Conservation (phyloP, 2,888 invertebrate species). For the Limenitis camilla region DNA sequence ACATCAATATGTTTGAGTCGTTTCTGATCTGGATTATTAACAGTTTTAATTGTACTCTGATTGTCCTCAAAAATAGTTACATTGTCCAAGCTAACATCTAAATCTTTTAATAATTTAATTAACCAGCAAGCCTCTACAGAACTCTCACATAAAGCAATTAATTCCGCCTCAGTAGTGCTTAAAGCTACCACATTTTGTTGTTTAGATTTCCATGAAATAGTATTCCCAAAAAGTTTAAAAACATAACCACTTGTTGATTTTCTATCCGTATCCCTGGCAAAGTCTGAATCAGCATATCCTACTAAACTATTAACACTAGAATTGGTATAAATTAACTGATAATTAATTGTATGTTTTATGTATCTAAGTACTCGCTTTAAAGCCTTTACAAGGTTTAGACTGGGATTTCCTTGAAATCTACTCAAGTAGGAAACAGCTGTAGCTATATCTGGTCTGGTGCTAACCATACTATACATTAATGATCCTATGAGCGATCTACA, state of each 20-base stretch:
- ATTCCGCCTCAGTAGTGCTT: no score
- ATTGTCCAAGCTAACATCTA: background rate
- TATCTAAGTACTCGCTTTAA: slow-evolving; percentile 11
- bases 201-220: slow-evolving; percentile 19
- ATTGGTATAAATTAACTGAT: slow-evolving; percentile 14
- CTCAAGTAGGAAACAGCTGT: slow-evolving; percentile 13
- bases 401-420: slow-evolving; percentile 17
- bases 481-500: slow-evolving; percentile 23
- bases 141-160: background rate
- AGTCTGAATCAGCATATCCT: slow-evolving; percentile 8
- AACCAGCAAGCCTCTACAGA: slow-evolving; percentile 1
- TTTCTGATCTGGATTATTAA: slow-evolving; percentile 5
- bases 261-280: slow-evolving; percentile 4
- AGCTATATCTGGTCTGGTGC: slow-evolving; percentile 20
- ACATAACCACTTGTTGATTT: slow-evolving; percentile 20
- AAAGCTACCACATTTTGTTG: slow-evolving; percentile 17
- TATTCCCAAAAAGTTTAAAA: slow-evolving; percentile 18
- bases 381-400: slow-evolving; percentile 6
- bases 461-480: slow-evolving; percentile 21
- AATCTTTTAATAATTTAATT: background rate
- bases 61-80: background rate
- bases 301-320: slow-evolving; percentile 9
- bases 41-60: background rate
- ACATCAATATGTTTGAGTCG: slow-evolving; percentile 6
- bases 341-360: background rate